These are phyloP conservation scores for Galeopterus variegatus DNA, from an alignment of 2,113 vertebrate genomes.

Conservation along the genomic window DNA sequence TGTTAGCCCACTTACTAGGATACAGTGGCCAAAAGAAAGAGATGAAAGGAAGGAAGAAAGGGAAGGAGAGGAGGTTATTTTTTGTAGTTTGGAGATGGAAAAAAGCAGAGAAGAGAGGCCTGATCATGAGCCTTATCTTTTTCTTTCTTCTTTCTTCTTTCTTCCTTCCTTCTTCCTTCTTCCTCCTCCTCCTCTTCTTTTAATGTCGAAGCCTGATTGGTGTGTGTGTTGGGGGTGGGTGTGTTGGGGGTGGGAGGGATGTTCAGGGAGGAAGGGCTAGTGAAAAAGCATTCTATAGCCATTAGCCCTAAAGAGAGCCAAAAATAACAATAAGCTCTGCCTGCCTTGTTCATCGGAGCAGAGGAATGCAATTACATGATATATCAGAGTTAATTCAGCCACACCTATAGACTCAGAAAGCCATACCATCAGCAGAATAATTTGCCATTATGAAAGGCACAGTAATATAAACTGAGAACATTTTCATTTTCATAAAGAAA, in stretches of 20 bases:
- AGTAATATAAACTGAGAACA: conserved; percentile 30
- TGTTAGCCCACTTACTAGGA: background rate
- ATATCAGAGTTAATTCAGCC: background rate
- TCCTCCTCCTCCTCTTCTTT: too few relatives aligned
- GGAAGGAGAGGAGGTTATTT: background rate
- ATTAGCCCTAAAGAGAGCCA: background rate
- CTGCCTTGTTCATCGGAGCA: background rate
- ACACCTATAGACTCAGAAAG: background rate
- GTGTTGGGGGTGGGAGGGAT: too few relatives aligned
- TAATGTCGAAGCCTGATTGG: too few relatives aligned
- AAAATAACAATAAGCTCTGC: conserved; percentile 16
- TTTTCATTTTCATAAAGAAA: background rate
- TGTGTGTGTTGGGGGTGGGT: too few relatives aligned
- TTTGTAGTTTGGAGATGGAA: too few relatives aligned
- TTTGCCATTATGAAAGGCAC: background rate
- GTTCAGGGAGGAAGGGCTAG: too few relatives aligned
- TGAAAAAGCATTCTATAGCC: background rate
- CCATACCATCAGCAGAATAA: background rate
- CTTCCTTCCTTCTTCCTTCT: background rate
- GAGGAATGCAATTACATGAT: background rate
- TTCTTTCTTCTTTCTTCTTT: background rate
- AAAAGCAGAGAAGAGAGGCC: background rate
- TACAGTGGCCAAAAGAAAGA: background rate
- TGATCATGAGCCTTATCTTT: background rate
- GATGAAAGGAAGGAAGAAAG: too few relatives aligned